Evolutionary conservation across 2,888 invertebrate genomes (phyloP).

Genomic region (Pterostichus niger): DNA sequence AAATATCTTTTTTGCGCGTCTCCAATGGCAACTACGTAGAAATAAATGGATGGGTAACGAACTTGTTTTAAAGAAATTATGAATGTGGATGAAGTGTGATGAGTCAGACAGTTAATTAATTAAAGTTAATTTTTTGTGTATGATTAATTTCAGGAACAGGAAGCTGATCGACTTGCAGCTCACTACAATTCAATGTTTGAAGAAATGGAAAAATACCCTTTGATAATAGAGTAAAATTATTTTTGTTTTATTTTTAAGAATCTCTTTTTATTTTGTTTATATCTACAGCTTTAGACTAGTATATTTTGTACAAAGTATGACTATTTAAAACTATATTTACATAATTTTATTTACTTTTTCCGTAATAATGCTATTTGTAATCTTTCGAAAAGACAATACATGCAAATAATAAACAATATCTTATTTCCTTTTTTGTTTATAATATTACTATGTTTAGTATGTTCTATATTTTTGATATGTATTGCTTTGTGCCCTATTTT

Average conservation of each 20-base stretch:
- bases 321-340: constrained; percentile 31
- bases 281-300: constrained; percentile 32
- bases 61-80: no score
- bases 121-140: no score
- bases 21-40: no score
- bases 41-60: no score
- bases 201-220: constrained; percentile 78
- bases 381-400: no score
- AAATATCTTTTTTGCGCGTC: no score
- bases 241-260: constrained; percentile 1
- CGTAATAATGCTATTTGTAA: neutral
- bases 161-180: constrained; percentile 79
- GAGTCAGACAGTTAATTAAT: no score
- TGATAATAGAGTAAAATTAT: constrained; percentile 76
- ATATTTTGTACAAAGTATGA: constrained; percentile 36
- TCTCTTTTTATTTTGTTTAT: constrained; percentile 22
- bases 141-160: constrained; percentile 77
- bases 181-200: constrained; percentile 81
- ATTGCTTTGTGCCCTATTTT: constrained; percentile 14
- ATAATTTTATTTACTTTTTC: neutral
- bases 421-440: no score
- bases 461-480: no score
- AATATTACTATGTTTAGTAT: no score
- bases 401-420: no score
- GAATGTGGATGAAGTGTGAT: no score